These are phyloP conservation scores for Antrozous pallidus DNA, from an alignment of 2,797 vertebrate genomes.

Conservation along the genomic window DNA sequence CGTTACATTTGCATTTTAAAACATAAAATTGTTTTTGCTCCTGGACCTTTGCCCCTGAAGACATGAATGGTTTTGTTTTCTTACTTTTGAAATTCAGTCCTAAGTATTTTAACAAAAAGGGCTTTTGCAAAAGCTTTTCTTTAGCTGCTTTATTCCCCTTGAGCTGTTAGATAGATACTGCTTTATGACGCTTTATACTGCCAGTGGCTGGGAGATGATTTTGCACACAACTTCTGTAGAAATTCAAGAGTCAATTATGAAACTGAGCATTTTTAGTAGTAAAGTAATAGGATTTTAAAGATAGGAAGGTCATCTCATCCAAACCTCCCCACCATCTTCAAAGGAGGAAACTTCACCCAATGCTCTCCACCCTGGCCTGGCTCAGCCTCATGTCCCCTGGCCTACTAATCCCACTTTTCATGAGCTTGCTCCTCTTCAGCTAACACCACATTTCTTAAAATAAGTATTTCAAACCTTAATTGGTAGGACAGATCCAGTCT, in stretches of 20 bases:
- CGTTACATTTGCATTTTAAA: constrained; percentile 29
- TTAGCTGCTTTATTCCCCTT: neutral
- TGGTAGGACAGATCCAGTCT: neutral
- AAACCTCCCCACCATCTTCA: neutral
- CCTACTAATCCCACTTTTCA: neutral
- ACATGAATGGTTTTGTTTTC: constrained; percentile 13
- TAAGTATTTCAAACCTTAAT: neutral
- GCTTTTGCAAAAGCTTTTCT: neutral
- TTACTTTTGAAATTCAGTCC: neutral
- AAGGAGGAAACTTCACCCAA: neutral
- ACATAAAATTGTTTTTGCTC: neutral
- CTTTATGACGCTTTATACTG: neutral
- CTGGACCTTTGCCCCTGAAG: neutral
- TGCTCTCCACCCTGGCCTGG: neutral
- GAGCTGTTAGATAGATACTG: neutral
- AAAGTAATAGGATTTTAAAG: constrained; percentile 24
- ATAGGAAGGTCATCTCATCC: neutral
- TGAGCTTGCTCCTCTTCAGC: neutral
- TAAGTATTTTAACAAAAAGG: neutral
- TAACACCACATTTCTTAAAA: neutral
- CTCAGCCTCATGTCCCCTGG: neutral
- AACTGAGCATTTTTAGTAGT: neutral
- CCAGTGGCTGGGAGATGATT: neutral
- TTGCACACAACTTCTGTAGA: neutral
- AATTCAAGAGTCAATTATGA: neutral